A percentile compares a stretch with the other conserved stretches of the same genome.
These are phyloP conservation scores for Germaria angustata DNA, from an alignment of 2,888 invertebrate species.

Conservation along the genomic window DNA sequence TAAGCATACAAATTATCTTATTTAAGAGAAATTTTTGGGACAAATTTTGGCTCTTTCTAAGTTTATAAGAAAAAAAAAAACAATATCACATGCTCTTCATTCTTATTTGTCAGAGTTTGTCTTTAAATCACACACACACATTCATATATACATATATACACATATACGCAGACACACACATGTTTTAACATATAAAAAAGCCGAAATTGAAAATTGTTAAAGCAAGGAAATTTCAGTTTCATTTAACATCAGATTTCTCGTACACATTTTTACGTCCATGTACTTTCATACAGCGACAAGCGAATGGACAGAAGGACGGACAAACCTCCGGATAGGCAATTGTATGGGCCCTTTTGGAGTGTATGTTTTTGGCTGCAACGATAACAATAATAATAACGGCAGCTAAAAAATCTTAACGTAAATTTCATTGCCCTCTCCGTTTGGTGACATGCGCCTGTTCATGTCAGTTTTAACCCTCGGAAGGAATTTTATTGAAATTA, in stretches of 20 bases:
- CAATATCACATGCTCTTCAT: neutral
- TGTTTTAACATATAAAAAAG: neutral
- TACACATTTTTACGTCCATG: conserved; percentile 8
- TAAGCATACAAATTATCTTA: too few relatives aligned
- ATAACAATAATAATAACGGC: neutral
- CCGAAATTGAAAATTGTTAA: conserved; percentile 52
- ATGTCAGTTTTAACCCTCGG: conserved; percentile 32
- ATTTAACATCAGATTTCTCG: conserved; percentile 48
- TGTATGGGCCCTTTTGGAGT: neutral
- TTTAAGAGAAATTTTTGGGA: conserved; percentile 39
- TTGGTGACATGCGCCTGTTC: conserved; percentile 49
- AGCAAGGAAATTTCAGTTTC: conserved; percentile 63
- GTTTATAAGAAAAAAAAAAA: neutral
- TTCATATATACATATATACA: neutral
- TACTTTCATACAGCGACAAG: neutral
- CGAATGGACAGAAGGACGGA: neutral
- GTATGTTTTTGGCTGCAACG: conserved; percentile 1
- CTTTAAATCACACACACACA: neutral
- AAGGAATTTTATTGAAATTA: neutral
- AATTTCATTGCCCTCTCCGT: conserved; percentile 21
- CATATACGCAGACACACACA: neutral
- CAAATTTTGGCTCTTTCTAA: conserved; percentile 21
- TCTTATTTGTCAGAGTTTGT: neutral
- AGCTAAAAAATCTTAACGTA: conserved; percentile 38
- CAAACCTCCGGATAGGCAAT: neutral